Evolutionary conservation across 2,113 vertebrate genomes (phyloP).

Genomic region (Isurus oxyrinchus): DNA sequence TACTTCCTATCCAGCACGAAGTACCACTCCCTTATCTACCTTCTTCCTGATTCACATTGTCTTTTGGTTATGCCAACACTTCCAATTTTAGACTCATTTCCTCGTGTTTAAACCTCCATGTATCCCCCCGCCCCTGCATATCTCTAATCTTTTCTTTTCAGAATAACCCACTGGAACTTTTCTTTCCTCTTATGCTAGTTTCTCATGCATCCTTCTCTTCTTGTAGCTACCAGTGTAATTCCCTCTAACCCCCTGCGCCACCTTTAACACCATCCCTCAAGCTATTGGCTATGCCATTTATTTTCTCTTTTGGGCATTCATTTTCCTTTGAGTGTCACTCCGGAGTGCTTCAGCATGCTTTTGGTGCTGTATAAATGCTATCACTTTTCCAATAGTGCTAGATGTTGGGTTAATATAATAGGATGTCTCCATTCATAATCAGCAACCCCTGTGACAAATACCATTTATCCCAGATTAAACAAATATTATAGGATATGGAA

Average conservation of each 20-base stretch:
- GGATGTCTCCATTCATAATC: background rate
- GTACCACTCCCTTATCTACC: background rate
- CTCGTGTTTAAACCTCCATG: background rate
- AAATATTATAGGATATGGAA: background rate
- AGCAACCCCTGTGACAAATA: background rate
- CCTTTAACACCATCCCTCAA: background rate
- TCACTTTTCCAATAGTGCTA: background rate
- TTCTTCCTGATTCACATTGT: background rate
- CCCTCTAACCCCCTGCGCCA: background rate
- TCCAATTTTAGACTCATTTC: background rate
- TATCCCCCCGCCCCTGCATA: background rate
- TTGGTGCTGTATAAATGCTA: background rate
- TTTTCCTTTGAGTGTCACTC: background rate
- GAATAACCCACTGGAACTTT: no score
- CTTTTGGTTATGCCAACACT: background rate
- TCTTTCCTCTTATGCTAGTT: background rate
- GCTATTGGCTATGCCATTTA: background rate
- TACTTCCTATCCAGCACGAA: background rate
- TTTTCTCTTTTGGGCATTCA: background rate
- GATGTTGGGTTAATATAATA: background rate
- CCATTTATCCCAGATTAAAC: background rate
- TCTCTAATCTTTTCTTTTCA: no score
- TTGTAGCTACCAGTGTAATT: background rate
- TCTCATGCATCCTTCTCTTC: background rate
- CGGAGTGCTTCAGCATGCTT: no score